These are phyloP conservation scores for Trichomycterus rosablanca DNA, from an alignment of 2,113 vertebrate species.

Conservation along the genomic window DNA sequence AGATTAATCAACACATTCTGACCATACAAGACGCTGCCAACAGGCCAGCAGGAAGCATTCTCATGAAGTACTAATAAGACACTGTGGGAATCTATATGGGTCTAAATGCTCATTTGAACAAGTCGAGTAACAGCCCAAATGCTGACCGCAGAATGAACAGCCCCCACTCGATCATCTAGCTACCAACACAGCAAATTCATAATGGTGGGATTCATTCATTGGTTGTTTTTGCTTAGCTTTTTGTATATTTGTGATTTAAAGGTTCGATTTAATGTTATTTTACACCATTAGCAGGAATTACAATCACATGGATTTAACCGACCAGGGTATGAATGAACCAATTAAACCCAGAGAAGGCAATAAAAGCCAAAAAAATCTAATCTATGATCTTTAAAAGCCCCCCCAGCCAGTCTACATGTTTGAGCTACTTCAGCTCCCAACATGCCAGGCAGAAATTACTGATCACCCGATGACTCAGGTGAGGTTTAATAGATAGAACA, in stretches of 20 bases:
- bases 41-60: constrained; percentile 5
- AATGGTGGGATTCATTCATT: not conserved
- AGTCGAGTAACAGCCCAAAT: constrained; percentile 20
- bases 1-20: constrained; percentile 44
- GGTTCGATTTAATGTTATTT: too few relatives aligned
- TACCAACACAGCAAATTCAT: constrained; percentile 3
- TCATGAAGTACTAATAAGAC: constrained; percentile 26
- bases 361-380: not conserved
- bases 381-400: not conserved
- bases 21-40: constrained; percentile 60
- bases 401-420: not conserved
- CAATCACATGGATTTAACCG: too few relatives aligned
- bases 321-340: too few relatives aligned
- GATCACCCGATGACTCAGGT: not conserved
- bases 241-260: not conserved
- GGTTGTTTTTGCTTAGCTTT: not conserved
- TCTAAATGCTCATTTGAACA: constrained; percentile 1
- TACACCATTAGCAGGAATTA: too few relatives aligned
- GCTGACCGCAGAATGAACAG: constrained; percentile 4
- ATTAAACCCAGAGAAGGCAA: not conserved
- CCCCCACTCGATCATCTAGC: not conserved
- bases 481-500: constrained; percentile 11
- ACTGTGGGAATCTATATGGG: constrained; percentile 13
- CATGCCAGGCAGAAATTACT: not conserved
- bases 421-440: not conserved